These are phyloP conservation scores for Numenius phaeopus DNA, from an alignment of 2,797 vertebrate genomes.

Conservation along the genomic window DNA sequence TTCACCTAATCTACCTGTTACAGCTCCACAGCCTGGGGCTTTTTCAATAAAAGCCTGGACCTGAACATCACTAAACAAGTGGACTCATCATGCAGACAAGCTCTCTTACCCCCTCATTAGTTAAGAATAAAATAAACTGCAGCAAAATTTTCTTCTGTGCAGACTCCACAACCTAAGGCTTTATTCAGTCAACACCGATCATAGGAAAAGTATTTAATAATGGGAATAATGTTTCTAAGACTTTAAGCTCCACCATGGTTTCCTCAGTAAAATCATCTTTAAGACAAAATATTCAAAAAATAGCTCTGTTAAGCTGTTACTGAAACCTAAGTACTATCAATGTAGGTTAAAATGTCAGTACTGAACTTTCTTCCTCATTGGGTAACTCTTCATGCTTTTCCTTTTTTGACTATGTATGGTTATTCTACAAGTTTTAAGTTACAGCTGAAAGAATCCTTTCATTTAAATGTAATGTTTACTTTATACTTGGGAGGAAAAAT, in stretches of 20 bases:
- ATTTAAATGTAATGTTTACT: background rate
- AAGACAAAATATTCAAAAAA: background rate
- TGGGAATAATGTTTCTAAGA: background rate
- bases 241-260: background rate
- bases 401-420: background rate
- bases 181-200: background rate
- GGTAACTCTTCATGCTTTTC: background rate
- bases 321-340: background rate
- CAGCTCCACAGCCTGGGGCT: background rate
- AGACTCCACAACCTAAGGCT: background rate
- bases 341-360: background rate
- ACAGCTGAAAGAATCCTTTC: background rate
- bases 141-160: background rate
- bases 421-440: background rate
- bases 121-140: background rate
- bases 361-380: background rate
- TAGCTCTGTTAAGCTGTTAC: background rate
- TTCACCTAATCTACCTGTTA: conserved; percentile 31
- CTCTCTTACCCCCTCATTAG: background rate
- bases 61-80: background rate
- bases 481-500: background rate
- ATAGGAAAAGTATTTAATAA: background rate
- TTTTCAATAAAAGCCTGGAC: background rate
- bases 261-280: background rate
- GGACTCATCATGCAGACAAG: background rate